Evolutionary conservation across 2,113 vertebrate species (phyloP).

Genomic region (Paramormyrops kingsleyae): DNA sequence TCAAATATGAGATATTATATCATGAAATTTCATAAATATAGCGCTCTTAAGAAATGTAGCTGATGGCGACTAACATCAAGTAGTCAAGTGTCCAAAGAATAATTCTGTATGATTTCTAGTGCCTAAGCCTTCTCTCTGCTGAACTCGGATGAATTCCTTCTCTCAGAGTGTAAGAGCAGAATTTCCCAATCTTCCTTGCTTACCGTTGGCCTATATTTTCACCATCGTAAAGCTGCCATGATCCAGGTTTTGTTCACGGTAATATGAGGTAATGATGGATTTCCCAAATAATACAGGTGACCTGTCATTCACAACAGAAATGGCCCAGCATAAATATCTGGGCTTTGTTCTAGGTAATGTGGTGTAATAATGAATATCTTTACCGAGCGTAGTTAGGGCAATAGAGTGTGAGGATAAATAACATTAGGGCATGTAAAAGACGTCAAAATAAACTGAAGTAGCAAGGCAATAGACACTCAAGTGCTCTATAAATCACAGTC

Average conservation of each 20-base stretch:
- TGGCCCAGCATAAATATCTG: neutral
- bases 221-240: conserved; percentile 29
- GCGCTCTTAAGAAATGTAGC: neutral
- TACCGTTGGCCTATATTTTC: conserved; percentile 15
- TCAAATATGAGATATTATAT: neutral
- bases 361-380: neutral
- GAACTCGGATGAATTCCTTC: neutral
- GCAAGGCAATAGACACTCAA: neutral
- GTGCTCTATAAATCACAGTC: neutral
- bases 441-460: neutral
- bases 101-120: neutral
- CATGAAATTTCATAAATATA: neutral
- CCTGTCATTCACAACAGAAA: neutral
- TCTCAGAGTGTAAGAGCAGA: neutral
- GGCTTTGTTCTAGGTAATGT: neutral
- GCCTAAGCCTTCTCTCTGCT: neutral
- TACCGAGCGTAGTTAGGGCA: neutral
- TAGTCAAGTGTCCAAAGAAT: neutral
- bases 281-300: conserved; percentile 12
- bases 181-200: neutral
- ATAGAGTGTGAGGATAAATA: neutral
- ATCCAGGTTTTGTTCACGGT: conserved; percentile 7
- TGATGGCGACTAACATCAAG: neutral
- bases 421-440: neutral
- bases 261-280: neutral